Evolutionary conservation across 1,140 invertebrate genomes (phyloP), one percentile per base, ranked within the genome.

Genomic region (Aricia agestis): DNA sequence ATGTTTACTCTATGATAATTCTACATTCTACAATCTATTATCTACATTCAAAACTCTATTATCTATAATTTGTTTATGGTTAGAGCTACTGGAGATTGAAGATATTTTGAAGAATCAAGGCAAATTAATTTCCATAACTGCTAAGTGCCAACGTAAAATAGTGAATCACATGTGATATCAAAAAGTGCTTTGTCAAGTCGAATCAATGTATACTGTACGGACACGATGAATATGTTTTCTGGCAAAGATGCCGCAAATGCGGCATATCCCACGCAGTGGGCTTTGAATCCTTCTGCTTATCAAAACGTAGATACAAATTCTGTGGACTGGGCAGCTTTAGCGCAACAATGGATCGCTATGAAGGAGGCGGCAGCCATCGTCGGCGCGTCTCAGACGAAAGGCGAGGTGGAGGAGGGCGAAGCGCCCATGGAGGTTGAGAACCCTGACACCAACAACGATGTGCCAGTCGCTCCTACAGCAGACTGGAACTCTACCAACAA

Each of bases 301-400:
- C 94, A 94, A 86, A 93, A 93, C 82, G 85, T 93, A 73, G 88
- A 91, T 77, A 92, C 92, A 73, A 94, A 93, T 74, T 88, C 93
- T 94, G 98, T 99, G 69, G 98, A 99, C 89, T 99, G 98, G 98
- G 98, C 97, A 41, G 95, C 96, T 69, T 90, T 99, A 76, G 98
- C 98, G 17, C 98, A 99, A 82, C 98, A 99, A 94, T 99, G 98
- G 98, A 99, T 99, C 74, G 96, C 97, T 83, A 98, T 98, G 97
- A 98, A 98, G 82, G 97, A 98, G 85, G 83, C 89, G 59, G 83
- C 84, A 32, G 87, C 91, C 32, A 83, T 92, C 42, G 86, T 92
- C 42, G 77, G 89, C 42, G 76, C 89, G n/a, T 83, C 91, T 31
- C 84, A 93, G 61, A 72, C 93, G 89, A 73, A 93, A 93, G 71